Base-by-base conservation (phyloP, 2,888 invertebrate genomes). In the Lepeophtheirus nordmannii region DNA sequence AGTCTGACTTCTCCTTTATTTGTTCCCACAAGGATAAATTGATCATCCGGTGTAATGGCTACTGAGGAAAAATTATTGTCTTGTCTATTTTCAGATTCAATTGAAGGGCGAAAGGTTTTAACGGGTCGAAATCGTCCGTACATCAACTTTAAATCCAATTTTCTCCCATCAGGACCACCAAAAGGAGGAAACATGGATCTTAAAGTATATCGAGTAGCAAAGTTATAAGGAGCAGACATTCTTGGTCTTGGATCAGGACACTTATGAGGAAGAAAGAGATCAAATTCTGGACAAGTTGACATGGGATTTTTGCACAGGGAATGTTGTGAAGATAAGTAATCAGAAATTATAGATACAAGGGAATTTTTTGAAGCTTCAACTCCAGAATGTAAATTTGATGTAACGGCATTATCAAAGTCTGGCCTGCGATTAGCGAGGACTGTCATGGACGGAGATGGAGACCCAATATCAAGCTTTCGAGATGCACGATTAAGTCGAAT, bases 251-350 rank as follows among this genome's bases (percentile, higher is more conserved):
- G 87, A 76, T 90, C 90, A 0, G 97, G 97, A 76, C 97, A 98
- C 73, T 90, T 88, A 78, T 98, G 97, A 0, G 94, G 94, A 70
- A 89, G 82, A 73, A 92, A 89, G 46, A 97, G 79, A 75, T 92
- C 91, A 74, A 97, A 97, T 74, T 91, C 90, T 0, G 97, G 96
- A 77, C 96, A 97, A 0, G 93, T 94, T 40, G 89, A 88, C 79
- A 98, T 92, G 0, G 98, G 98, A 77, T 96, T 92, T 78, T 89
- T 89, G 79, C 98, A 98, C 10, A 91, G 79, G n/a, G 94, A 87
- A 78, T 98, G 98, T 76, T 98, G 97, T 78, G 93, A 92, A 71
- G 92, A 87, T 65, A 97, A 81, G 78, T 96, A 97, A 76, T 96
- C 94, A 0, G 90, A 93, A 69, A 97, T 89, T 73, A 98, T 94